Evolutionary conservation across 30 jellyfish, hydroid and myxozoan species (phyloP).

Genomic region (Mastigias papua): DNA sequence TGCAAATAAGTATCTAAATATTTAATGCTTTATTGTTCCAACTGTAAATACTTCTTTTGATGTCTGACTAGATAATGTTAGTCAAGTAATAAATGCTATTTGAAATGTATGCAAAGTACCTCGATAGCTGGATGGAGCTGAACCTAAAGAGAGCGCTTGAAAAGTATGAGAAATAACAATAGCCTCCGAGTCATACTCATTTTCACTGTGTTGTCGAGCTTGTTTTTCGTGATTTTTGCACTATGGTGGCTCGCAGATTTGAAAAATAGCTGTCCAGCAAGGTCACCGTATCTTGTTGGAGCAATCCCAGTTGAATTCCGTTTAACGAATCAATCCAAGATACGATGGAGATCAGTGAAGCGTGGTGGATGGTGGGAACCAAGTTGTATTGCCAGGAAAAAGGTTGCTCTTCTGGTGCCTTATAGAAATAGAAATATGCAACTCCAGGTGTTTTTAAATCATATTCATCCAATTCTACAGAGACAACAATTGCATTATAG

Average conservation of each 20-base stretch:
- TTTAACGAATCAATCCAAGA: too few relatives aligned
- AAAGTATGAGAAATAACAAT: neutral
- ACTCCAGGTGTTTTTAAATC: conserved; percentile 42
- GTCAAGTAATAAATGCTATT: too few relatives aligned
- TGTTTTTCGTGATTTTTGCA: neutral
- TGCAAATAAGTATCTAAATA: too few relatives aligned
- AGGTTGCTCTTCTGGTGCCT: conserved; percentile 56
- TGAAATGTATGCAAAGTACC: too few relatives aligned
- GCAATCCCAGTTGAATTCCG: neutral
- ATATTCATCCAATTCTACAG: conserved; percentile 48
- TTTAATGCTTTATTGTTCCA: too few relatives aligned
- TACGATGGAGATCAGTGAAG: conserved; percentile 9
- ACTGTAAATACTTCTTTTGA: too few relatives aligned
- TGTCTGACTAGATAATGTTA: too few relatives aligned
- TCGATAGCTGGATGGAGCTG: too few relatives aligned
- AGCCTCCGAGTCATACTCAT: neutral
- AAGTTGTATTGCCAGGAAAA: conserved; percentile 33
- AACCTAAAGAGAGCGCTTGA: too few relatives aligned
- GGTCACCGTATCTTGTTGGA: conserved; percentile 13
- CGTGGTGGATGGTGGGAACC: conserved; percentile 76
- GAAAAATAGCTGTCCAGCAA: conserved; percentile 1
- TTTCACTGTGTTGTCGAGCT: neutral
- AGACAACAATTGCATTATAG: conserved; percentile 39
- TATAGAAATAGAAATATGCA: conserved; percentile 48
- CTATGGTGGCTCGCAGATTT: neutral